Conservation (phyloP, 2,888 invertebrate genomes). For the Unio pictorum region DNA sequence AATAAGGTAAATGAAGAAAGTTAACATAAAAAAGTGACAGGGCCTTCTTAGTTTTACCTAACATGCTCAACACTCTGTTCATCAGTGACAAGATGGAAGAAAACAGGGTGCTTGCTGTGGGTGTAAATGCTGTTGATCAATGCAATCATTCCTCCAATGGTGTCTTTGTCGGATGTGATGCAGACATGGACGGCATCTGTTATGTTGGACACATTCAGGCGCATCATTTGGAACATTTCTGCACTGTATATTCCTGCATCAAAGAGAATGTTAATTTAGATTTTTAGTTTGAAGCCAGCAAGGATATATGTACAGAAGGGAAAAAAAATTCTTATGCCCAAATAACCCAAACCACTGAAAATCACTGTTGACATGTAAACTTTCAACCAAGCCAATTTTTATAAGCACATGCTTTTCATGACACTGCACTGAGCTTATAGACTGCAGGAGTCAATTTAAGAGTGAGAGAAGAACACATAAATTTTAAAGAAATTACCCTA, state of each 20-base stretch:
- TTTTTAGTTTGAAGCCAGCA: too few relatives aligned
- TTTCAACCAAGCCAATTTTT: too few relatives aligned
- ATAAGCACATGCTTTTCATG: too few relatives aligned
- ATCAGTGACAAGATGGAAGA: conserved; percentile 64
- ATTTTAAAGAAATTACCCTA: too few relatives aligned
- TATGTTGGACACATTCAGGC: conserved; percentile 25
- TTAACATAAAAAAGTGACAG: neutral
- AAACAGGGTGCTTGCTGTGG: conserved; percentile 59
- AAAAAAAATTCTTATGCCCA: too few relatives aligned
- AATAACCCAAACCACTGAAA: too few relatives aligned
- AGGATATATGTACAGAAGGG: too few relatives aligned
- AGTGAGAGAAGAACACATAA: too few relatives aligned
- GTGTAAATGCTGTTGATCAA: conserved; percentile 67
- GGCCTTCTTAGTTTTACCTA: conserved; percentile 29
- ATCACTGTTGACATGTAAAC: too few relatives aligned
- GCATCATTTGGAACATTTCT: conserved; percentile 27
- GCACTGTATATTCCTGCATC: conserved; percentile 26
- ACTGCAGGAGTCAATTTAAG: too few relatives aligned
- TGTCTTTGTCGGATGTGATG: conserved; percentile 59
- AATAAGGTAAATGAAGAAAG: neutral
- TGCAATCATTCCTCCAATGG: conserved; percentile 66
- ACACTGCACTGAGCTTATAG: too few relatives aligned
- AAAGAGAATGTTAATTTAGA: too few relatives aligned
- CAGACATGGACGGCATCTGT: conserved; percentile 50
- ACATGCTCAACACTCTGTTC: conserved; percentile 43